phyloP scores from a whole-genome alignment of 2,113 vertebrate genomes.

The Motacilla alba region DNA sequence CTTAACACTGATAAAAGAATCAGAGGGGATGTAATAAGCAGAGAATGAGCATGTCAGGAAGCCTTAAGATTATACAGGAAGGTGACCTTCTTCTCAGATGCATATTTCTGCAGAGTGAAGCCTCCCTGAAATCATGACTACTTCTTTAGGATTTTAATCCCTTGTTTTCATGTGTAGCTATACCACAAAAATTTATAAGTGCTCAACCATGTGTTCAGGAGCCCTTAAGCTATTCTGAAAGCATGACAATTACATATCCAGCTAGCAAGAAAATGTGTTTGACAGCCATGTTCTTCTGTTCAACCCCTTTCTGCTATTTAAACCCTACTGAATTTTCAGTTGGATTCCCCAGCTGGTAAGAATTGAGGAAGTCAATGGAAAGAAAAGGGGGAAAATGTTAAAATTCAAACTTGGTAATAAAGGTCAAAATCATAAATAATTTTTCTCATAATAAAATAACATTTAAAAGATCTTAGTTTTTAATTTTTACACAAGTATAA shows the following conservation, averaged over 20 bases:
- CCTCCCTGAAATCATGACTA: not conserved
- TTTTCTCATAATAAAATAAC: not conserved
- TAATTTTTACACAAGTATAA: not conserved
- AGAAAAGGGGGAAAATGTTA: fast-evolving
- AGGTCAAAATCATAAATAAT: not conserved
- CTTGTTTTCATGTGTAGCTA: not conserved
- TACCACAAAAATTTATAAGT: not conserved
- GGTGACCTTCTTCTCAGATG: not conserved
- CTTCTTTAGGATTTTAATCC: not conserved
- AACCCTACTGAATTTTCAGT: not conserved
- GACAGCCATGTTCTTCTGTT: not conserved
- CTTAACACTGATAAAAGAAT: not conserved
- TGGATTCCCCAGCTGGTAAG: not conserved
- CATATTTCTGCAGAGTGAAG: not conserved
- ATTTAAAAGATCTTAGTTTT: not conserved
- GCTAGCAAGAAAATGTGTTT: not conserved
- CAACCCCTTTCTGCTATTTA: not conserved
- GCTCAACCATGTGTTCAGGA: not conserved
- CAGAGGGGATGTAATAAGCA: not conserved
- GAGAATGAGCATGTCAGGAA: not conserved
- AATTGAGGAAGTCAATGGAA: not conserved
- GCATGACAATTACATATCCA: not conserved
- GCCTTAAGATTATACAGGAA: not conserved
- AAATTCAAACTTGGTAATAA: not conserved
- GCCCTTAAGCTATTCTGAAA: not conserved